These are phyloP conservation scores for Pristionchus japonicus DNA, from an alignment of 2,888 invertebrate species.

Conservation along the genomic window DNA sequence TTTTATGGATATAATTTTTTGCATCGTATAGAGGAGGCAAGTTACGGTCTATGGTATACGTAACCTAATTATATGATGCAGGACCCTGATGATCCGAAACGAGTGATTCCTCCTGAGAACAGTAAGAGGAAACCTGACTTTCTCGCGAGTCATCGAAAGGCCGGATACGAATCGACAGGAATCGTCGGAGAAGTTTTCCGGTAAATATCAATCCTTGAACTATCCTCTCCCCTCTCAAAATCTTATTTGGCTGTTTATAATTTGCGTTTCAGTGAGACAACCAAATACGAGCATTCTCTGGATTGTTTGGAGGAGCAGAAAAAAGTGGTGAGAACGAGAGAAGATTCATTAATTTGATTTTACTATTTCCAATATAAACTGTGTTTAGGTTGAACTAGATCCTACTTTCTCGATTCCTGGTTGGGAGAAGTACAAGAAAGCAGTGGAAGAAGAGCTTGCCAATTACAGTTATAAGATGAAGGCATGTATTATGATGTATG, in stretches of 20 bases:
- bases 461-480: constrained; percentile 56
- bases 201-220: too few species aligned
- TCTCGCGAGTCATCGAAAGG: too few species aligned
- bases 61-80: not conserved
- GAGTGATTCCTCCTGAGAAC: constrained; percentile 54
- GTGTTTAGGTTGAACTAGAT: not conserved
- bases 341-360: not conserved
- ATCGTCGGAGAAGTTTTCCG: constrained; percentile 74
- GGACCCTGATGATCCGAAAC: not conserved
- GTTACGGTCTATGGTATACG: not conserved
- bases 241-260: too few species aligned
- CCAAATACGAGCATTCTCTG: constrained; percentile 55
- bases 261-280: not conserved
- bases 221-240: too few species aligned
- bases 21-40: not conserved
- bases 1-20: not conserved
- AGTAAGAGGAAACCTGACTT: constrained; percentile 58
- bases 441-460: constrained; percentile 39
- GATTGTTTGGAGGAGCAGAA: constrained; percentile 56
- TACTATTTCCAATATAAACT: not conserved
- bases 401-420: not conserved
- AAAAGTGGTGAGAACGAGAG: too few species aligned
- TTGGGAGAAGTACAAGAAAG: not conserved
- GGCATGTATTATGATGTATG: constrained; percentile 43
- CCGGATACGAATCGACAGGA: constrained; percentile 66